These are phyloP conservation scores for Philereme vetulata DNA, from an alignment of 2,888 invertebrate species.

Conservation along the genomic window DNA sequence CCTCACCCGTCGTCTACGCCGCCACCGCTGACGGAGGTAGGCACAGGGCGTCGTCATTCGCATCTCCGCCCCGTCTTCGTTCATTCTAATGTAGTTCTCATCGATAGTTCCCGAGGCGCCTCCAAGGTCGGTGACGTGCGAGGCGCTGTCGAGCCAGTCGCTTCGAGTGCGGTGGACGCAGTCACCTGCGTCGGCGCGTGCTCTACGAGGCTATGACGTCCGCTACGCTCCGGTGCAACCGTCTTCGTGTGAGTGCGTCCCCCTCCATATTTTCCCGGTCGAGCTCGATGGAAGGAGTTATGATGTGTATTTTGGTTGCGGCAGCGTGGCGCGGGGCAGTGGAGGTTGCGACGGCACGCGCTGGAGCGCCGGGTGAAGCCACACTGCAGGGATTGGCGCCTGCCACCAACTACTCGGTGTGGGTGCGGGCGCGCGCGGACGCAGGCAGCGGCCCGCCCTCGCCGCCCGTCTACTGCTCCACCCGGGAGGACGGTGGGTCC, in stretches of 20 bases:
- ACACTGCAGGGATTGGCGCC: constrained; percentile 89
- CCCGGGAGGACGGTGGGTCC: constrained; percentile 90
- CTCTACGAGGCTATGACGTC: constrained; percentile 90
- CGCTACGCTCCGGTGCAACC: constrained; percentile 85
- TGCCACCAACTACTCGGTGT: constrained; percentile 92
- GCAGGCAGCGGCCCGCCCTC: constrained; percentile 91
- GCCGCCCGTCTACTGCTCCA: constrained; percentile 88
- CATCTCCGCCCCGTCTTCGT: background rate
- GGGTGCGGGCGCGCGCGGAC: constrained; percentile 90
- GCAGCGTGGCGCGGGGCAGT: constrained; percentile 42
- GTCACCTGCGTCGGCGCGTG: constrained; percentile 83
- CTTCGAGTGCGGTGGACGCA: constrained; percentile 89
- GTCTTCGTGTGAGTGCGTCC: constrained; percentile 49
- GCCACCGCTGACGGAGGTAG: constrained; percentile 91
- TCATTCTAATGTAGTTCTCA: background rate
- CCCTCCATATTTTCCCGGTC: background rate
- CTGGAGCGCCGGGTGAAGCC: constrained; percentile 54
- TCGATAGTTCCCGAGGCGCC: constrained; percentile 87
- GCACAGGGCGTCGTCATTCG: background rate
- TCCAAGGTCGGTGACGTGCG: constrained; percentile 87
- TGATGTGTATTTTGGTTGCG: background rate
- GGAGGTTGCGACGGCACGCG: constrained; percentile 39
- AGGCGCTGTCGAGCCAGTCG: constrained; percentile 87
- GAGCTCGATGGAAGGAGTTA: no score
- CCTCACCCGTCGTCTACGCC: constrained; percentile 87